Evolutionary conservation across 1,140 invertebrate species (phyloP), one percentile per base, ranked within the genome.

Genomic region (Hylyphantes graminicola): DNA sequence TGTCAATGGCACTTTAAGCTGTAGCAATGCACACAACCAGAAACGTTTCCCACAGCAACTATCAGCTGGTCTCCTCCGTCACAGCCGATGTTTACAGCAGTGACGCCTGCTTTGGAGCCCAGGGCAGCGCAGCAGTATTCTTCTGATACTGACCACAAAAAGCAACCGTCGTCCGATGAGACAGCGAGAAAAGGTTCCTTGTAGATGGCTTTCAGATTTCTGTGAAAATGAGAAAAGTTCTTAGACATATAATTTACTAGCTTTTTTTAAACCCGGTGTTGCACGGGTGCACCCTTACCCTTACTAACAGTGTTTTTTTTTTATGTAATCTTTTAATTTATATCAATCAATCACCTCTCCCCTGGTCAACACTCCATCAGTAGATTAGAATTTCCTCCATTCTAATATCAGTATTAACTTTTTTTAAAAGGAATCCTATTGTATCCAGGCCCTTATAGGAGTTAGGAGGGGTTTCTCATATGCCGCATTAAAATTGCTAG

Each of bases 51-150:
- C n/a, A 83, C 15, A 12, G 55, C 59, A 11, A 83, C 8, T 13
- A 61, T 12, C 0, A 48, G 13, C 10, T 3, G 51, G 9, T 57
- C 72, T 55, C 54, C 19, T 6, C 13, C 11, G 15, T 51, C 13
- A 10, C 7, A 1, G 19, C n/a, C 13, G 3, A 83, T 48, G n/a
- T 70, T 17, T 19, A 83, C 10, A 17, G 70, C 50, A 12, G 80
- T 48, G 11, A 9, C 55, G 15, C 57, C 13, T 48, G 19, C 6
- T n/a, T 64, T 50, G 10, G 15, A 2, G 9, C 54, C 51, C 35
- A 83, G 67, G 19, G 72, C 35, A 48, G 80, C 80, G 67, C 57
- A 83, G 13, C 80, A 83, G 17, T 83, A 75, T 57, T 83, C 80
- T 48, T 83, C 59, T 17, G n/a, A 53, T 13, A 67, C 35, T 12